Evolutionary conservation across 2,888 invertebrate genomes (phyloP).

Genomic region (Piscicola geometra): DNA sequence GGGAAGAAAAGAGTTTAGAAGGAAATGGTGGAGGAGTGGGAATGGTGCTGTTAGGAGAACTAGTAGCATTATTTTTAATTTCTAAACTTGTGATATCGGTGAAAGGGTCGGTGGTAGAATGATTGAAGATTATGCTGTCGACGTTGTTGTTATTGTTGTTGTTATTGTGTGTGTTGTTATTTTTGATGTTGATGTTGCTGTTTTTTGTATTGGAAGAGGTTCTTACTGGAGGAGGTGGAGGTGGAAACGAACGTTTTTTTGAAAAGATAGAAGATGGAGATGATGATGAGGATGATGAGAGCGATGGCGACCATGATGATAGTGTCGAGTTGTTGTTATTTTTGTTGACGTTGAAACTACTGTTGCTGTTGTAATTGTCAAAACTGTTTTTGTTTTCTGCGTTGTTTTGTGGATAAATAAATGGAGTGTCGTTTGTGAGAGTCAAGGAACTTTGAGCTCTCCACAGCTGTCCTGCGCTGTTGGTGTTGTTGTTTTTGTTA

Average conservation of each 20-base stretch:
- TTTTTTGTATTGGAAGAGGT: neutral
- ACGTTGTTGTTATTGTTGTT: too few relatives aligned
- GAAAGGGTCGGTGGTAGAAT: too few relatives aligned
- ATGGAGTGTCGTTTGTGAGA: neutral
- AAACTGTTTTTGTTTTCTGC: neutral
- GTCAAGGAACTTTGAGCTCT: neutral
- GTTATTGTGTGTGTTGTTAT: too few relatives aligned
- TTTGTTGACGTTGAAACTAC: neutral
- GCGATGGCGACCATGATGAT: neutral
- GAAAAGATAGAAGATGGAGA: neutral
- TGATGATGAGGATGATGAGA: neutral
- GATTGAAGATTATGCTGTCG: too few relatives aligned
- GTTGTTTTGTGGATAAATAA: conserved; percentile 1
- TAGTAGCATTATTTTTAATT: neutral
- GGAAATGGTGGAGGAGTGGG: neutral
- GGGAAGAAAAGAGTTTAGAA: neutral
- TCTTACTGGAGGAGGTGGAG: conserved; percentile 1
- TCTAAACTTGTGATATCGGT: too few relatives aligned
- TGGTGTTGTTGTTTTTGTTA: conserved; percentile 3
- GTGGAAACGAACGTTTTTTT: neutral
- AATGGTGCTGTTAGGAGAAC: neutral
- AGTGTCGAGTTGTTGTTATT: neutral
- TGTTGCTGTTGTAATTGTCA: neutral
- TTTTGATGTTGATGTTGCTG: neutral
- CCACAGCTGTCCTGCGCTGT: too few relatives aligned